These are phyloP conservation scores for Adineta ricciae DNA, from an alignment of 2,888 invertebrate species.

Conservation along the genomic window DNA sequence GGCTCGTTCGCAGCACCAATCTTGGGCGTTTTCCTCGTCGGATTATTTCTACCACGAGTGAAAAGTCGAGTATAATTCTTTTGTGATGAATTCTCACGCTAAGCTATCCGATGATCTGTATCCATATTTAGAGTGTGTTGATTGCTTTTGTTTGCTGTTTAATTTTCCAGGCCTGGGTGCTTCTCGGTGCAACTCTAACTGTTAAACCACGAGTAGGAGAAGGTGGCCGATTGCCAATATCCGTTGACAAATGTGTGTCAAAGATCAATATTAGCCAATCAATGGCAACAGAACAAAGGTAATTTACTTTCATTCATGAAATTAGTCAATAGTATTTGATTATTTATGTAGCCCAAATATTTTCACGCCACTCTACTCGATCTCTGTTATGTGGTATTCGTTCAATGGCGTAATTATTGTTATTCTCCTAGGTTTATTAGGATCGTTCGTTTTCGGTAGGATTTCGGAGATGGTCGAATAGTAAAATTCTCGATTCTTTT, in stretches of 20 bases:
- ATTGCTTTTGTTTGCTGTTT: not conserved
- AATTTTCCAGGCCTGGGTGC: not conserved
- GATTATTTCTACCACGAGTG: slow-evolving; percentile 26
- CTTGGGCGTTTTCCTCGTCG: slow-evolving; percentile 28
- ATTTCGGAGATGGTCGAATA: not conserved
- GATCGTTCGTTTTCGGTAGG: not conserved
- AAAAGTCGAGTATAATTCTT: slow-evolving; percentile 1
- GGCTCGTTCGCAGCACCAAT: slow-evolving; percentile 23
- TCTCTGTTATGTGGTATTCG: slow-evolving; percentile 40
- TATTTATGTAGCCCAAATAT: not conserved
- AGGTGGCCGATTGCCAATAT: not conserved
- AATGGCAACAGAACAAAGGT: not conserved
- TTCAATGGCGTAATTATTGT: slow-evolving; percentile 37
- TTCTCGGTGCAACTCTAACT: not conserved
- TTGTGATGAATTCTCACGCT: not conserved
- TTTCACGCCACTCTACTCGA: slow-evolving; percentile 38
- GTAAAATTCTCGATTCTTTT: not conserved
- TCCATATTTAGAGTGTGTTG: not conserved
- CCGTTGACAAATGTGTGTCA: not conserved
- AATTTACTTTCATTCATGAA: not conserved
- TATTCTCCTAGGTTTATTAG: slow-evolving; percentile 36
- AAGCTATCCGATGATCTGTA: not conserved
- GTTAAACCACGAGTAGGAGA: not conserved
- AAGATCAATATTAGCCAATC: not conserved
- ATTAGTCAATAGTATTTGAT: not conserved